Conservation (phyloP, 2,113 vertebrate genomes). For the Ammospiza nelsoni region DNA sequence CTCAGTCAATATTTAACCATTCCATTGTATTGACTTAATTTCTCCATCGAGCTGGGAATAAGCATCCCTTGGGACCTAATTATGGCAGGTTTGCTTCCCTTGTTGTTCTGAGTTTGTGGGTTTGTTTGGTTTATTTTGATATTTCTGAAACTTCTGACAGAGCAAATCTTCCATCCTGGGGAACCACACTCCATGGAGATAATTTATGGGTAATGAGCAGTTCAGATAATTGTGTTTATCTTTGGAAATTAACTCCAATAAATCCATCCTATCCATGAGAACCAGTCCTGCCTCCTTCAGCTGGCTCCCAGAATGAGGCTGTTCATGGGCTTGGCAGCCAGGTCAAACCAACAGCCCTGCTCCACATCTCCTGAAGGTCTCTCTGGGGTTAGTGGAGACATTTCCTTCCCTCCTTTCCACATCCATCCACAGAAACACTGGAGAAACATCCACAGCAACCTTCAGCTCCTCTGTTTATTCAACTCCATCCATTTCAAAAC, state of each 20-base stretch:
- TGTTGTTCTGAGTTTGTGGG: neutral
- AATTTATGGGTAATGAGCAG: neutral
- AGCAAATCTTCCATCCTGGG: neutral
- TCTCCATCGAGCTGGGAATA: neutral
- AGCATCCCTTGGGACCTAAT: constrained; percentile 24
- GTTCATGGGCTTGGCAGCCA: neutral
- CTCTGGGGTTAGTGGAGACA: neutral
- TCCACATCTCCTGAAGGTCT: neutral
- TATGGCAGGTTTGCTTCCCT: constrained; percentile 8
- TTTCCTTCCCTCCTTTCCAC: neutral
- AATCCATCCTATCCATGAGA: neutral
- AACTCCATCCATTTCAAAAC: neutral
- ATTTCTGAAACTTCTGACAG: constrained; percentile 1
- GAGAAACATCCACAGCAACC: neutral
- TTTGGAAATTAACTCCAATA: neutral
- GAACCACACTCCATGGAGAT: neutral
- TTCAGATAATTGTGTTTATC: neutral
- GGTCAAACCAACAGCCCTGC: neutral
- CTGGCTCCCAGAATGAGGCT: neutral
- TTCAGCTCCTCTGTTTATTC: neutral
- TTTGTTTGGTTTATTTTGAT: neutral
- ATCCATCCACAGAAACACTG: neutral
- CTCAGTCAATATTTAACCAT: constrained; percentile 59
- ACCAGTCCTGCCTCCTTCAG: neutral
- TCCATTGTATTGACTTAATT: constrained; percentile 50